Evolutionary conservation across 2,797 vertebrate species (phyloP), one percentile per base, ranked within the genome.

Genomic region (Esox lucius): DNA sequence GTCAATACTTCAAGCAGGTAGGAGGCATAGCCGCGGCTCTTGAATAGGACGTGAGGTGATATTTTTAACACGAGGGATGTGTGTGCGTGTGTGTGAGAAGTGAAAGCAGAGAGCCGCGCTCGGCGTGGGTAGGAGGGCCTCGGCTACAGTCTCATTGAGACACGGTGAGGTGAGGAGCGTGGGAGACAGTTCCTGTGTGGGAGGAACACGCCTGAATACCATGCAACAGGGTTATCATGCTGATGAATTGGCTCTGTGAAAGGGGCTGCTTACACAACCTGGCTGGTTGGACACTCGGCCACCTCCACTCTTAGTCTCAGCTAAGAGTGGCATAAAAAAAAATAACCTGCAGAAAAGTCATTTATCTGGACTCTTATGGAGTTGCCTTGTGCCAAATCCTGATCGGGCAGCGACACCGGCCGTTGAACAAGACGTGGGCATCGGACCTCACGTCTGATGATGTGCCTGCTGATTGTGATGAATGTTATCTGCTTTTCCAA

Each of bases 101-200:
- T 22, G 56, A 24, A 59, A 59, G 59, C n/a, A 59, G 56, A 24
- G 56, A 59, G 56, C 22, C 9, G 9, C 24, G 56, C 56, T 61
- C 56, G 22, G 56, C 3, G 56, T 61, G 56, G 56, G 56, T 24
- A 24, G 24, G 22, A 61, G 22, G 22, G 56, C 56, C 22, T 61
- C 22, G 48, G 51, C 62, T 31, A 19, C 24, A 42, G 53, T 51
- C 51, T 61, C 56, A 61, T 61, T 61, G 56, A 61, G 56, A 61
- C 56, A 61, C 8, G 56, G n/a, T 61, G 56, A 61, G 56, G 56
- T 78, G 74, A 61, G 65, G 61, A 51, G 67, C 75, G 56, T 35
- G 85, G 83, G 84, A 82, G 84, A 87, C 76, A 77, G 86, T 81
- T 84, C 75, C 78, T 82, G 81, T 82, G 84, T 85, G 79, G 81